These are phyloP conservation scores for Pantherophis vulpinus DNA, from an alignment of 2,797 vertebrate genomes.

Conservation along the genomic window DNA sequence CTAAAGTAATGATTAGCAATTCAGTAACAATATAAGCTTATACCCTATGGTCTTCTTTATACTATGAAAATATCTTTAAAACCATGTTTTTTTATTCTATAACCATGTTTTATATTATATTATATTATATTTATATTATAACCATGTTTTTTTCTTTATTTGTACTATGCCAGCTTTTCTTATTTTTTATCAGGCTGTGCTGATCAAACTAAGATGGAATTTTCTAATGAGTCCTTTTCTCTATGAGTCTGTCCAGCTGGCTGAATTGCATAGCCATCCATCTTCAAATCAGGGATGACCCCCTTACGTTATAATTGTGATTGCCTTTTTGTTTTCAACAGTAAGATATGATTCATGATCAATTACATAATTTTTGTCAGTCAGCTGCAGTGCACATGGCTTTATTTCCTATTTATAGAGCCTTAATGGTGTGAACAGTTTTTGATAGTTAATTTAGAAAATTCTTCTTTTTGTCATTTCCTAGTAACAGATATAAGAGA, in stretches of 20 bases:
- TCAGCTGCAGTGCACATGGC: background rate
- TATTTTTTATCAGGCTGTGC: background rate
- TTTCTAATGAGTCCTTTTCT: background rate
- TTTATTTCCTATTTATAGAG: background rate
- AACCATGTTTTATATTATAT: background rate
- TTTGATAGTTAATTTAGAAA: background rate
- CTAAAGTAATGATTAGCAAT: background rate
- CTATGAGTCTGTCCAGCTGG: background rate
- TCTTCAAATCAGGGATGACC: background rate
- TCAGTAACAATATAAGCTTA: accelerated
- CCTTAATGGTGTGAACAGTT: background rate
- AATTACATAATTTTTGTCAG: background rate
- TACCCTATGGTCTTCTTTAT: constrained; percentile 8
- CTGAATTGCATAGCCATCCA: background rate
- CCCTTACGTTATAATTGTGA: background rate
- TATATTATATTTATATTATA: background rate
- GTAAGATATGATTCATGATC: background rate
- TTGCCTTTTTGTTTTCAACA: background rate
- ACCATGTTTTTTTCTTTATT: background rate
- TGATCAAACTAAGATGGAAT: constrained; percentile 10
- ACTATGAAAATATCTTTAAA: background rate
- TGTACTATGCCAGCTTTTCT: background rate
- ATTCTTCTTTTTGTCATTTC: background rate
- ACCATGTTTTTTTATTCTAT: background rate
- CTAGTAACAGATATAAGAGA: background rate